Evolutionary conservation across 2,888 invertebrate species (phyloP), one percentile per base, ranked within the genome.

Genomic region (Dryobota labecula): DNA sequence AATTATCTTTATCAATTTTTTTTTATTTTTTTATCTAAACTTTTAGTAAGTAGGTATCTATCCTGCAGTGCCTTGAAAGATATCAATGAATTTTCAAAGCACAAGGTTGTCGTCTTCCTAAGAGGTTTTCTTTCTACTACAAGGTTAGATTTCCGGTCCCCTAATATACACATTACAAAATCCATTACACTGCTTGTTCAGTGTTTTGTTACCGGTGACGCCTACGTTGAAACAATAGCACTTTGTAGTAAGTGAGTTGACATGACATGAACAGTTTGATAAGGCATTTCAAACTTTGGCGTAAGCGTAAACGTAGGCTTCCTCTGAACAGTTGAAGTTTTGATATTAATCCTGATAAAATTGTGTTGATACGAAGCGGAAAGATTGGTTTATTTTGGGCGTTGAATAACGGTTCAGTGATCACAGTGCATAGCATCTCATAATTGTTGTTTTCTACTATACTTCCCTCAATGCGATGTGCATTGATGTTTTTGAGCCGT

Each of bases 141-240:
- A 27, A 51, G 15, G 13, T 58, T 41, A 69, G 4, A 38, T 45
- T 18, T n/a, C 2, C 5, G 27, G n/a, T 45, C n/a, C 57, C 24
- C 13, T n/a, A 30, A 30, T 36, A 47, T 30, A 51, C 2, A 43
- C 49, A 62, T 47, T 47, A 27, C 24, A n/a, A 15, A 20, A n/a
- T 20, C 6, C 5, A 15, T 15, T 11, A 20, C n/a, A 49, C 27
- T 58, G 45, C 13, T 68, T 47, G 58, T 53, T 41, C 9, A 76
- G 58, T 24, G 20, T 54, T 20, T 36, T n/a, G 33, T 53, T 57
- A 51, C 57, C 15, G 8, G 15, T 4, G 9, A 36, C 80, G 80
- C 78, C 78, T 80, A 33, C 41, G 9, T 2, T 33, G 2, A 61
- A 51, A 36, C 6, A 71, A 61, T 67, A 78, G 78, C 78, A 80